phyloP scores from a whole-genome alignment of 2,113 vertebrate genomes.

The Pyrgilauda ruficollis region DNA sequence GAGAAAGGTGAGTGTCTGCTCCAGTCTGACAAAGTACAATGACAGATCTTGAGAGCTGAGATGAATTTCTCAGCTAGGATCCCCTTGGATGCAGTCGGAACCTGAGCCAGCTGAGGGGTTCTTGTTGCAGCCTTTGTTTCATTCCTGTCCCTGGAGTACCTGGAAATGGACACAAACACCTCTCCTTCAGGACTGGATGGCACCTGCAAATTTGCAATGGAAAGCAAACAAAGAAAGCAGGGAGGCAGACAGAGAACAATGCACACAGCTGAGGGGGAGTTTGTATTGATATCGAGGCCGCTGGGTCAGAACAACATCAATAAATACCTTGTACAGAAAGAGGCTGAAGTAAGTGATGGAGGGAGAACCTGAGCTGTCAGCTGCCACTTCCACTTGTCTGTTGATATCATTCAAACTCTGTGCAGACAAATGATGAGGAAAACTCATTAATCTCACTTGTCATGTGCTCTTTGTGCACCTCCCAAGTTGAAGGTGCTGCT shows the following conservation, averaged over 20 bases:
- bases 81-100: not conserved
- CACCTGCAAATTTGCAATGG: not conserved
- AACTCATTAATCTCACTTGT: not conserved
- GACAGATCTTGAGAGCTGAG: not conserved
- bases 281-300: not conserved
- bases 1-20: not conserved
- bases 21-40: not conserved
- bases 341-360: not conserved
- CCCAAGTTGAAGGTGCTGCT: not conserved
- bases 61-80: not conserved
- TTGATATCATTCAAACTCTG: not conserved
- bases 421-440: rapidly evolving
- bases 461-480: not conserved
- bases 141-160: not conserved
- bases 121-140: not conserved
- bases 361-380: not conserved
- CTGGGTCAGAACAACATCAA: conserved; percentile 40
- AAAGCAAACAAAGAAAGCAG: not conserved
- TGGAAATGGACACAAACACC: not conserved
- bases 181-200: not conserved
- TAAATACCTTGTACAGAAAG: not conserved
- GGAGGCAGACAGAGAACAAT: conserved; percentile 19
- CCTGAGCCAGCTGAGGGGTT: not conserved
- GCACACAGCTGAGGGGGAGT: not conserved
- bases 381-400: not conserved